These are phyloP conservation scores for Cyphomyrmex costatus DNA, from an alignment of 1,140 invertebrate species.

Conservation along the genomic window DNA sequence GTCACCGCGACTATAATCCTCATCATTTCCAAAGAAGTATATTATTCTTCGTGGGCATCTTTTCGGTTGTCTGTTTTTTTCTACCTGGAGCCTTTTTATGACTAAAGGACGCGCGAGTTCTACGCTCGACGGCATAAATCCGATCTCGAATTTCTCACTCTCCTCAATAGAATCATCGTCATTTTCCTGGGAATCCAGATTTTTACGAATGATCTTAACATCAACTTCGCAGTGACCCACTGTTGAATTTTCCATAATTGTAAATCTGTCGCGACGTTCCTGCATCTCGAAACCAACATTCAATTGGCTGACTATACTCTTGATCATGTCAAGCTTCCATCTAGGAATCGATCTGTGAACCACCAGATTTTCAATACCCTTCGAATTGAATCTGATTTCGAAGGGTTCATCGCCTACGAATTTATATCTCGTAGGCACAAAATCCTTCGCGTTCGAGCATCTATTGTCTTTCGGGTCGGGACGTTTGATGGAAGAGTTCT, in stretches of 20 bases:
- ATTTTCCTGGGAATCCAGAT: background rate
- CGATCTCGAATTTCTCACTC: slow-evolving; percentile 25
- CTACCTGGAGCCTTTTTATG: slow-evolving; percentile 6
- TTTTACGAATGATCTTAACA: slow-evolving; percentile 28
- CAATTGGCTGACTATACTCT: slow-evolving; percentile 69
- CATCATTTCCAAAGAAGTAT: slow-evolving; percentile 65
- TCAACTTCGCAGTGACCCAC: slow-evolving; percentile 63
- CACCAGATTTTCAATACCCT: slow-evolving; percentile 72
- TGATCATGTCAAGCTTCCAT: slow-evolving; percentile 74
- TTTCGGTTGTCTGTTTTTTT: slow-evolving; percentile 52
- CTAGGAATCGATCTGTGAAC: slow-evolving; percentile 68
- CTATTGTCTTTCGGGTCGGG: background rate
- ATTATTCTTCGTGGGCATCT: slow-evolving; percentile 47
- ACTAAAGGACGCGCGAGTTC: background rate
- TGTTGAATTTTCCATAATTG: slow-evolving; percentile 67
- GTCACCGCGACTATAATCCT: slow-evolving; percentile 38
- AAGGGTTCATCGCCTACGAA: slow-evolving; percentile 72
- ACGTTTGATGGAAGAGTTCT: slow-evolving; percentile 20
- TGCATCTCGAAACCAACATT: slow-evolving; percentile 64
- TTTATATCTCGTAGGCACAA: slow-evolving; percentile 14
- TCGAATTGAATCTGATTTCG: slow-evolving; percentile 72
- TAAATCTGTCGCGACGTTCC: slow-evolving; percentile 33
- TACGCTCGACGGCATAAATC: background rate
- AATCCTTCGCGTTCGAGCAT: slow-evolving; percentile 53
- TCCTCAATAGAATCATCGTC: background rate